These are phyloP conservation scores for Drosophila atroscutellata DNA, from an alignment of 2,888 invertebrate species.

Conservation along the genomic window DNA sequence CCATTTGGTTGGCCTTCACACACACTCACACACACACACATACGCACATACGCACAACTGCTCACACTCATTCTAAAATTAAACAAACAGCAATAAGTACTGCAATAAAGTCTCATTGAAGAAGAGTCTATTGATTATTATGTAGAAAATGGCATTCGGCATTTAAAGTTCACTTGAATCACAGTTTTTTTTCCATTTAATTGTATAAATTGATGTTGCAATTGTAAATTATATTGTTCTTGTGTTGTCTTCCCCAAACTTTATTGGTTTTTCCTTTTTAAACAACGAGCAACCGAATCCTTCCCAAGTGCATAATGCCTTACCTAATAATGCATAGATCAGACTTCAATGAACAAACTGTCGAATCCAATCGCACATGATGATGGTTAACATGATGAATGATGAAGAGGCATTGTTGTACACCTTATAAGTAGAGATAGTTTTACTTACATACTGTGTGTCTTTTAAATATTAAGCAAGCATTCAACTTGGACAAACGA, in stretches of 20 bases:
- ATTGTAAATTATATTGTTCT: slow-evolving; percentile 40
- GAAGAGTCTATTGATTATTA: slow-evolving; percentile 19
- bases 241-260: slow-evolving; percentile 49
- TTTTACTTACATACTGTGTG: slow-evolving; percentile 70
- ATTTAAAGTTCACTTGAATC: slow-evolving; percentile 24
- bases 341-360: slow-evolving; percentile 39
- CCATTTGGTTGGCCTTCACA: slow-evolving; percentile 36
- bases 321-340: slow-evolving; percentile 39
- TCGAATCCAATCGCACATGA: slow-evolving; percentile 43
- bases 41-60: slow-evolving; percentile 13
- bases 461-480: slow-evolving; percentile 71
- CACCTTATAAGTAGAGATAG: slow-evolving; percentile 52
- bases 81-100: slow-evolving; percentile 63
- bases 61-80: slow-evolving; percentile 6
- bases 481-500: slow-evolving; percentile 35
- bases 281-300: slow-evolving; percentile 57
- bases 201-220: neutral
- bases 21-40: slow-evolving; percentile 11
- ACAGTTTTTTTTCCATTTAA: slow-evolving; percentile 12
- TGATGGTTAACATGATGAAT: slow-evolving; percentile 39
- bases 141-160: slow-evolving; percentile 23
- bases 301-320: slow-evolving; percentile 69
- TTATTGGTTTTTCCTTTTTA: slow-evolving; percentile 11
- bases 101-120: slow-evolving; percentile 62
- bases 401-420: slow-evolving; percentile 37